Conservation (phyloP, 1,140 invertebrate species). For the Drosophila quadrilineata region DNA sequence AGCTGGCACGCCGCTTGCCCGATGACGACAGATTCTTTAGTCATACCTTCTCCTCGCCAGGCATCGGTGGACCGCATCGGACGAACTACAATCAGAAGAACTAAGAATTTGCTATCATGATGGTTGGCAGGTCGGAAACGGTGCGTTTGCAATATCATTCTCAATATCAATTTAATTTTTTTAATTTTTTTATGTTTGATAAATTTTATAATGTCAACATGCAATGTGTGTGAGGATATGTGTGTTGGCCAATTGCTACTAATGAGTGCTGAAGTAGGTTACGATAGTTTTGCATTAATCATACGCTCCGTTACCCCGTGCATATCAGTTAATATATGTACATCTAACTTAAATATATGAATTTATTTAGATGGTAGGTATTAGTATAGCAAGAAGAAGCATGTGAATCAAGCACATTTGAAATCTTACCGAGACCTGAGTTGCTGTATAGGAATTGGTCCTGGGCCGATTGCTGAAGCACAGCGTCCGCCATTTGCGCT, state of each 20-base stretch:
- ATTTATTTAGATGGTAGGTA: too few species aligned
- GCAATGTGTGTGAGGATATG: slow-evolving; percentile 16
- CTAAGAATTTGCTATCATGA: slow-evolving; percentile 79
- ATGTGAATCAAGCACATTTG: slow-evolving; percentile 58
- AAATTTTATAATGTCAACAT: too few species aligned
- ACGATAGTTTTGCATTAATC: slow-evolving; percentile 57
- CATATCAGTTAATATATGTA: too few species aligned
- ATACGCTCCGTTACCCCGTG: slow-evolving; percentile 74
- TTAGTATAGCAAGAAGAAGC: slow-evolving; percentile 42
- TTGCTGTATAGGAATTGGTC: slow-evolving; percentile 91
- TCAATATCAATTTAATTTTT: slow-evolving; percentile 17
- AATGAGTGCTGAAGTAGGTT: slow-evolving; percentile 17
- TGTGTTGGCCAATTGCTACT: slow-evolving; percentile 18
- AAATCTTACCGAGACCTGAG: slow-evolving; percentile 90
- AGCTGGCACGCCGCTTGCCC: slow-evolving; percentile 67
- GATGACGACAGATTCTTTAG: slow-evolving; percentile 79
- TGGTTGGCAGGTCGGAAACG: slow-evolving; percentile 75
- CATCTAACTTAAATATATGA: too few species aligned
- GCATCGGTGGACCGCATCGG: slow-evolving; percentile 78
- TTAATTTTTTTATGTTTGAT: too few species aligned
- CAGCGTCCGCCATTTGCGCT: slow-evolving; percentile 88
- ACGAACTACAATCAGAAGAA: slow-evolving; percentile 81
- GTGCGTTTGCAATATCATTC: slow-evolving; percentile 65
- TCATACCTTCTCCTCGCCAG: slow-evolving; percentile 81
- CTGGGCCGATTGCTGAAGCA: slow-evolving; percentile 86